A percentile compares a stretch with the other conserved stretches of the same genome.
Conservation (phyloP, 1,140 invertebrate genomes). For the Drosophila aff. region DNA sequence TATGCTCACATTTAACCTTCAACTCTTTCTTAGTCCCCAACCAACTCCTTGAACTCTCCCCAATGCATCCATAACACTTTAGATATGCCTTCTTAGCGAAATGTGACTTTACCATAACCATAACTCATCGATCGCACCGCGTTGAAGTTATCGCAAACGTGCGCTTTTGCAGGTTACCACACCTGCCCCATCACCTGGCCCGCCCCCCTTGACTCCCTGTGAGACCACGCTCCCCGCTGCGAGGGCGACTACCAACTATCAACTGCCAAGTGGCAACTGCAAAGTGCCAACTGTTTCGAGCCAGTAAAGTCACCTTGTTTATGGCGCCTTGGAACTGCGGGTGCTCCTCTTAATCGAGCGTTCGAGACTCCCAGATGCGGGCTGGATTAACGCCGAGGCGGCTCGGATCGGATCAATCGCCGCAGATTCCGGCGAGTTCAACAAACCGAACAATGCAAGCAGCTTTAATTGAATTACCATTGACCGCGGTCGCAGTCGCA, state of each 20-base stretch:
- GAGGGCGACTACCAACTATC: constrained; percentile 34
- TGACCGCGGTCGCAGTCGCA: constrained; percentile 35
- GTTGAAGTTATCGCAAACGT: constrained; percentile 18
- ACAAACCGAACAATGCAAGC: constrained; percentile 72
- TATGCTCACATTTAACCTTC: neutral
- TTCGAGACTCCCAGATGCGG: constrained; percentile 32
- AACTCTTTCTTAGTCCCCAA: neutral
- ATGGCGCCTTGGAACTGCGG: constrained; percentile 72
- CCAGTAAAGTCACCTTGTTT: constrained; percentile 79
- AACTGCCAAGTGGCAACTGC: constrained; percentile 21
- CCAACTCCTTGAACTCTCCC: constrained; percentile 22
- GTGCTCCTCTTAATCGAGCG: constrained; percentile 64
- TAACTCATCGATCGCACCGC: constrained; percentile 49
- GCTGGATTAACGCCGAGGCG: constrained; percentile 66
- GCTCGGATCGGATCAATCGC: constrained; percentile 43
- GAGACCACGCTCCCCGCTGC: constrained; percentile 18
- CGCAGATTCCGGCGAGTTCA: constrained; percentile 61
- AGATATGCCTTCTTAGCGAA: constrained; percentile 39
- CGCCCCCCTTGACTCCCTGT: neutral
- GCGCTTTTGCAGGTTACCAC: constrained; percentile 38
- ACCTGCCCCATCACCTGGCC: constrained; percentile 56
- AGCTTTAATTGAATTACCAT: constrained; percentile 75
- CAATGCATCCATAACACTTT: constrained; percentile 28
- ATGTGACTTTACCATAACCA: constrained; percentile 45
- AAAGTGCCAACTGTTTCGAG: constrained; percentile 54